Conservation (phyloP, 30 jellyfish, hydroid and myxozoan species). For the Catostylus mosaicus region DNA sequence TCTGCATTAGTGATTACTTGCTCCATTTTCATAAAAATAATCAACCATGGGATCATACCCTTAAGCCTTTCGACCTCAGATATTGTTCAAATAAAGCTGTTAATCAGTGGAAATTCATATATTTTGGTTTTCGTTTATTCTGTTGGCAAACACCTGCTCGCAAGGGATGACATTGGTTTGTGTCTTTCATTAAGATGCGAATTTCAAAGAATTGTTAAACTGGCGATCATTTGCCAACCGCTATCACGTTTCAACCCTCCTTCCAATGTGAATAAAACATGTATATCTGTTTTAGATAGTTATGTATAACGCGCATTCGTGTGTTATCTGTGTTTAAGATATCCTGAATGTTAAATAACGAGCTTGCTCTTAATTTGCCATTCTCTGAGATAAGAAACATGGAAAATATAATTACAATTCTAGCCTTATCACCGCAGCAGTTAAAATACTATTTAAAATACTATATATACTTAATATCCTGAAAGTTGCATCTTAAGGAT, state of each 20-base stretch:
- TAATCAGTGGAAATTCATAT: background rate
- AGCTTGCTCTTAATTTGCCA: too few relatives aligned
- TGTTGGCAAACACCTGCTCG: background rate
- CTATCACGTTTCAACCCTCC: background rate
- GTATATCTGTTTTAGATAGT: background rate
- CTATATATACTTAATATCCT: too few relatives aligned
- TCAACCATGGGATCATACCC: background rate
- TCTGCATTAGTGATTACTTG: background rate
- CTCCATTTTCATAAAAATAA: background rate
- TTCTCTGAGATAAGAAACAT: too few relatives aligned
- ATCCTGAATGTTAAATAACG: too few relatives aligned
- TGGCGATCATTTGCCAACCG: background rate
- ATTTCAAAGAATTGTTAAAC: background rate
- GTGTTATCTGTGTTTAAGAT: background rate
- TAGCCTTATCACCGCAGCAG: too few relatives aligned
- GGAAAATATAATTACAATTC: too few relatives aligned
- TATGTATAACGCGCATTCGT: background rate
- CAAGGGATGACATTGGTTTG: background rate
- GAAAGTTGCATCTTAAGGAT: too few relatives aligned
- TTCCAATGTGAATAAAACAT: background rate
- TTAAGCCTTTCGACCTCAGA: conserved; percentile 5
- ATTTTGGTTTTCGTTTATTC: background rate
- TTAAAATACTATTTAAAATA: too few relatives aligned
- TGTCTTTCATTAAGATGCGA: background rate
- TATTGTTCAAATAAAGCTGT: background rate